Conservation (phyloP, 2,797 vertebrate genomes). For the Gymnoscopelus braueri region DNA sequence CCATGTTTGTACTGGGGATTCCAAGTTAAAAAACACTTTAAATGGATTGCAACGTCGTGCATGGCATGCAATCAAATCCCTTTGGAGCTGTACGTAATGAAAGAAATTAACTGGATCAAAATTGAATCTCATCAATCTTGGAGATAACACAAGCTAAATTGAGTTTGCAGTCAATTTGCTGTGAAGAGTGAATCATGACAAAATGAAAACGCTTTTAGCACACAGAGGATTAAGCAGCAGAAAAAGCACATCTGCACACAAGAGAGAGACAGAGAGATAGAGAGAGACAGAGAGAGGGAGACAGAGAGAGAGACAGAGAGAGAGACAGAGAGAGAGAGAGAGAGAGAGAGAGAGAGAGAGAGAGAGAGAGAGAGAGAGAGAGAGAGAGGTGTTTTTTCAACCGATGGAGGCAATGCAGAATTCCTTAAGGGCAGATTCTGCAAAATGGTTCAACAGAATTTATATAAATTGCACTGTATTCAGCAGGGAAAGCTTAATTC, state of each 20-base stretch:
- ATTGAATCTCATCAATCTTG: slow-evolving; percentile 43
- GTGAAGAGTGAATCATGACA: slow-evolving; percentile 52
- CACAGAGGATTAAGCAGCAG: slow-evolving; percentile 38
- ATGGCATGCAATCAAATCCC: slow-evolving; percentile 25
- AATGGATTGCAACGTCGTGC: slow-evolving; percentile 18
- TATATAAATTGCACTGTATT: background rate
- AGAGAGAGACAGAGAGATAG: background rate
- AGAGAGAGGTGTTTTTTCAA: slow-evolving; percentile 8
- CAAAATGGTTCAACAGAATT: slow-evolving; percentile 14
- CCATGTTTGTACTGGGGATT: background rate
- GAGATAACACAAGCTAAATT: slow-evolving; percentile 51
- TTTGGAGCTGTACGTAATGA: background rate
- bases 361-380: background rate
- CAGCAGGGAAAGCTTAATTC: background rate
- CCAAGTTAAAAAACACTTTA: slow-evolving; percentile 10
- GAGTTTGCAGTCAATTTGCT: slow-evolving; percentile 58
- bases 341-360: slow-evolving; percentile 4
- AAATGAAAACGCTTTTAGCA: slow-evolving; percentile 64
- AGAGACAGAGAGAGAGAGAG: background rate
- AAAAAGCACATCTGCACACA: slow-evolving; percentile 15
- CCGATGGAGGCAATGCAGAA: slow-evolving; percentile 1
- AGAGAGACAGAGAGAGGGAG: background rate
- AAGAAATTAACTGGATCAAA: slow-evolving; percentile 27
- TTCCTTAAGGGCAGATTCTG: slow-evolving; percentile 5
- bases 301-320: slow-evolving; percentile 1